Percentiles rank a stretch among this genome's conserved stretches.
Conservation (phyloP, 2,113 vertebrate species). For the Pitta sordida region DNA sequence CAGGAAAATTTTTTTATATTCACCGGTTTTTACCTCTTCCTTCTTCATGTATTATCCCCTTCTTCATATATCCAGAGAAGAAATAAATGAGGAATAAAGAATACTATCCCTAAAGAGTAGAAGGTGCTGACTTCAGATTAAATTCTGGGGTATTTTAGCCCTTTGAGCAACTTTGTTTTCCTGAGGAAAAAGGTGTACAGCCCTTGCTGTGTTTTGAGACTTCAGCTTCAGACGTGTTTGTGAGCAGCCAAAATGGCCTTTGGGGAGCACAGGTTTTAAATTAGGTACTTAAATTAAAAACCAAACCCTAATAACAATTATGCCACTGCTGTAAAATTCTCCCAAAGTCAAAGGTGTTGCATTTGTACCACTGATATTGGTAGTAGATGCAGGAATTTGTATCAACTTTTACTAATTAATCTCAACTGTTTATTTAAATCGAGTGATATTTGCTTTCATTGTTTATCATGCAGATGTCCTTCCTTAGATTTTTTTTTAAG, state of each 20-base stretch:
- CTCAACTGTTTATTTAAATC: conserved; percentile 40
- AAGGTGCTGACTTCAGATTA: background rate
- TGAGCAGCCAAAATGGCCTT: background rate
- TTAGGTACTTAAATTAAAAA: conserved; percentile 19
- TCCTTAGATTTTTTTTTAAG: background rate
- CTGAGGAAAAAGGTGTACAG: background rate
- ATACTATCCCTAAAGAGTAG: background rate
- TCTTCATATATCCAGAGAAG: background rate
- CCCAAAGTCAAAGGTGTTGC: background rate
- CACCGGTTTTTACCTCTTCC: background rate
- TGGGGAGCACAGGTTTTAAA: background rate
- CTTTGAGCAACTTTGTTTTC: background rate
- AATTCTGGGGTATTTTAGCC: background rate
- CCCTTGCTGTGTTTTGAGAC: background rate
- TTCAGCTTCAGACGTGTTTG: background rate
- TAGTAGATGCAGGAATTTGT: background rate
- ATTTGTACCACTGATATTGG: background rate
- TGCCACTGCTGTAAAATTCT: background rate
- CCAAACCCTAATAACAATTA: background rate
- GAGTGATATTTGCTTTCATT: conserved; percentile 49
- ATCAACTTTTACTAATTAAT: background rate
- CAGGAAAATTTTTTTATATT: conserved; percentile 5
- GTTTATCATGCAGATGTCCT: conserved; percentile 46
- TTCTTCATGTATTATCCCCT: background rate
- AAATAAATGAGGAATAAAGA: background rate